Evolutionary conservation across 2,888 invertebrate species (phyloP), one percentile per base, ranked within the genome.

Genomic region (Tholera decimalis): DNA sequence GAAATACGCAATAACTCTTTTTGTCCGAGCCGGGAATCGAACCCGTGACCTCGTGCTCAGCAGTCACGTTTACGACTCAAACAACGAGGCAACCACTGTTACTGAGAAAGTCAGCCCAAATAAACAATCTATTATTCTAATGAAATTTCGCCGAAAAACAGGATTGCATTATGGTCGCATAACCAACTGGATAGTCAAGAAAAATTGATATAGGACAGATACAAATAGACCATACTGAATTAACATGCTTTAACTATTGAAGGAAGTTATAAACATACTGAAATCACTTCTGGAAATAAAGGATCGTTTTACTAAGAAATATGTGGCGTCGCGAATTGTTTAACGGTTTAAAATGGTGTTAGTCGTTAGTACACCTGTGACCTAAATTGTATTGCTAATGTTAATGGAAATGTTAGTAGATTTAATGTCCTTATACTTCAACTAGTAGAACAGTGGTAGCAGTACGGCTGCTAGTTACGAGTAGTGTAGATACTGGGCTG

Each of bases 201-300:
- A 6, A 11, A 2, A 35, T 18, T 37, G 51, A 73, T 62, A 53
- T 71, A 46, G 65, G 47, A 35, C 71, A 71, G 35, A 44, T 76
- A 47, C 26, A 57, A 76, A 74, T 65, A 71, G n/a, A 57, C 30
- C 20, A 47, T 15, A 51, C 43, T 41, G 22, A 60, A 50, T 58
- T 9, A 50, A 37, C 44, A 30, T 56, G 59, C 53, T 71, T 64
- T 54, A 44, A 65, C 46, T 58, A 51, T 43, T 47, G 39, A 28
- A 76, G 77, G 74, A 74, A 74, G 77, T 55, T 28, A 33, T 74
- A 74, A 74, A 74, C 64, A 58, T 30, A 6, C 2, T n/a, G 18
- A 24, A 73, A 47, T 46, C 41, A 57, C 43, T 59, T 75, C 71
- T 53, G 26, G 28, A 66, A 76, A 76, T 66, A 65, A 64, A 66